phyloP scores from a whole-genome alignment of 30 jellyfish, hydroid and myxozoan genomes.

The Calvadosia cruxmelitensis region DNA sequence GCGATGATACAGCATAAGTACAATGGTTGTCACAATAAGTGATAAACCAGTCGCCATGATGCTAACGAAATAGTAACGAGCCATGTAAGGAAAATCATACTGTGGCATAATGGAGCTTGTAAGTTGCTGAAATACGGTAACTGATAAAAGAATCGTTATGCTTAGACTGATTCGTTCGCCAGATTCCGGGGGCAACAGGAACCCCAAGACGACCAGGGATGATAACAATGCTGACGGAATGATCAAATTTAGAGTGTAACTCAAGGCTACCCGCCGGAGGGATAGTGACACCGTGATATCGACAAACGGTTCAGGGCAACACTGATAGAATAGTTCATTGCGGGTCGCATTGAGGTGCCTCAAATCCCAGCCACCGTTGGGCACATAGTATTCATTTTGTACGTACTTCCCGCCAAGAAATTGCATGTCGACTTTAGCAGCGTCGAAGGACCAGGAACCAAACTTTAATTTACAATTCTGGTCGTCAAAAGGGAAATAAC shows the following conservation, averaged over 20 bases:
- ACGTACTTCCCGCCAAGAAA: slow-evolving; percentile 10
- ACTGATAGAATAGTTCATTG: slow-evolving; percentile 32
- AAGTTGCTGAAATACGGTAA: slow-evolving; percentile 63
- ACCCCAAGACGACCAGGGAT: slow-evolving; percentile 52
- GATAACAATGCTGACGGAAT: slow-evolving; percentile 66
- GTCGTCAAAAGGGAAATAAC: slow-evolving; percentile 68
- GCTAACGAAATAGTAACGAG: slow-evolving; percentile 46
- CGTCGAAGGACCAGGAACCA: slow-evolving; percentile 76
- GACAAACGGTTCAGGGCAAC: slow-evolving; percentile 56
- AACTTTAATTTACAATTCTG: slow-evolving; percentile 50
- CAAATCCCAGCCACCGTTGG: slow-evolving; percentile 59
- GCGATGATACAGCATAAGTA: slow-evolving; percentile 44
- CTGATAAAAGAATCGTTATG: slow-evolving; percentile 46
- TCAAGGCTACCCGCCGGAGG: slow-evolving; percentile 41
- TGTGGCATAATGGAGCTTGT: slow-evolving; percentile 73
- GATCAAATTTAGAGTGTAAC: slow-evolving; percentile 38
- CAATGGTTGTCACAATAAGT: slow-evolving; percentile 36
- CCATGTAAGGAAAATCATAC: slow-evolving; percentile 62
- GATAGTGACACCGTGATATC: slow-evolving; percentile 41
- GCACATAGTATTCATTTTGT: slow-evolving; percentile 28
- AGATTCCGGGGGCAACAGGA: slow-evolving; percentile 64
- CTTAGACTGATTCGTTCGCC: slow-evolving; percentile 65
- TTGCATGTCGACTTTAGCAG: slow-evolving; percentile 23
- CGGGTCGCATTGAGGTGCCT: slow-evolving; percentile 21
- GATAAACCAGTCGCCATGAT: slow-evolving; percentile 50